Evolutionary conservation across 2,113 vertebrate species (phyloP), one percentile per base, ranked within the genome.

Genomic region (Ovis canadensis): DNA sequence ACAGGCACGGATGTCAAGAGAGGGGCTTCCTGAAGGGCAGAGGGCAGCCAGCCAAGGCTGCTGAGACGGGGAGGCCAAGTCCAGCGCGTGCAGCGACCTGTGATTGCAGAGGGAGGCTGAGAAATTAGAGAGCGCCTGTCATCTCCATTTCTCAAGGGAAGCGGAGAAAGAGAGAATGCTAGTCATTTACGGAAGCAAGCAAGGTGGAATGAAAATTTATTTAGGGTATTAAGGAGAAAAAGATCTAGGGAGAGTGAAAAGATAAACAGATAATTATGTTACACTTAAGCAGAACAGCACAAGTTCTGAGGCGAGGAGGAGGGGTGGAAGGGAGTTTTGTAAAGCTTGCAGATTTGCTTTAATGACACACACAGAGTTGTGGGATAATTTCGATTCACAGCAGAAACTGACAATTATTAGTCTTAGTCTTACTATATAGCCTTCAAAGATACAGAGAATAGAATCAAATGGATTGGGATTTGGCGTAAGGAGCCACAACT

Each of bases 51-150:
- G 15, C 6, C 45, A 3, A 0, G 3, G n/a, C 48, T 40, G 27
- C 40, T 45, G 40, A 64, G 50, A 14, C 36, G 36, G 11, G 60
- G 2, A 45, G 48, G n/a, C 3, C 3, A 92, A 29, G 43, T 7
- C 36, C 9, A 45, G 64, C 12, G 4, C 4, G 4, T 0, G 0
- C 31, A 15, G 54, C 17, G 57, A 50, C 6, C n/a, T 16, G 60
- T 4, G 33, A 33, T 0, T 17, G 12, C n/a, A 17, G 36, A 17
- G 5, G 21, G 36, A 77, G 33, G 14, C 59, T 4, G n/a, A 48
- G 50, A 23, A 77, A 29, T 91, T 2, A 52, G 33, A 86, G 9
- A 60, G 25, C 14, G 4, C 33, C 17, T 62, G 23, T 3, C 40
- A 59, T 19, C 27, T 62, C 33, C 4, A 71, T 40, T 82, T 78